These are phyloP conservation scores for Meta bourneti DNA, from an alignment of 2,888 invertebrate genomes.

Conservation along the genomic window DNA sequence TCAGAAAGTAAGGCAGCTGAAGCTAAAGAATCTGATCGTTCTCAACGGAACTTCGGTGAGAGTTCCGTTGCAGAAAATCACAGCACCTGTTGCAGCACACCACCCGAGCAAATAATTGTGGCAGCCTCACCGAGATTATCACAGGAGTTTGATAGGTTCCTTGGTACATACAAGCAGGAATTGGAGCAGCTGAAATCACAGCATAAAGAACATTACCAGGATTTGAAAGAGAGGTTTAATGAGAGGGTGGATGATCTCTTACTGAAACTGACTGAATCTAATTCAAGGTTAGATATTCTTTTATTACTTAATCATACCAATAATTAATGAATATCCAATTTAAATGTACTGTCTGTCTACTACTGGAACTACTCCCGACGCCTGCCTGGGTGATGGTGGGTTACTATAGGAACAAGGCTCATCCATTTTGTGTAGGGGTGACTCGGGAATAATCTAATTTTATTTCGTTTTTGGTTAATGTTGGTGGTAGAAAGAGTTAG, in stretches of 20 bases:
- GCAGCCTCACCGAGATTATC: slow-evolving; percentile 30
- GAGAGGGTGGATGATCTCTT: slow-evolving; percentile 83
- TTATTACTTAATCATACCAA: background rate
- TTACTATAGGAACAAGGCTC: too few relatives aligned
- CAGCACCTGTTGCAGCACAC: background rate
- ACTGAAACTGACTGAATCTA: slow-evolving; percentile 80
- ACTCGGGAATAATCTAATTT: too few relatives aligned
- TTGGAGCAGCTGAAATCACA: slow-evolving; percentile 78
- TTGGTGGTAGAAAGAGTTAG: too few relatives aligned
- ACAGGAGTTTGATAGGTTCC: slow-evolving; percentile 62
- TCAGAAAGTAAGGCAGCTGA: background rate
- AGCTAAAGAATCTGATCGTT: background rate
- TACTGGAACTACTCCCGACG: too few relatives aligned
- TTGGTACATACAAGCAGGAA: slow-evolving; percentile 81
- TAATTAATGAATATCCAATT: too few relatives aligned
- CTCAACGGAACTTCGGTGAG: background rate
- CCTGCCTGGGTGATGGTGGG: too few relatives aligned
- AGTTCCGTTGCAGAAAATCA: slow-evolving; percentile 8
- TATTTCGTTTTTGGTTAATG: too few relatives aligned
- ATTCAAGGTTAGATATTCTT: slow-evolving; percentile 79
- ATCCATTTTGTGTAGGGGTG: too few relatives aligned
- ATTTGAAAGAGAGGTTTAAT: slow-evolving; percentile 88
- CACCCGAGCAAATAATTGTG: background rate
- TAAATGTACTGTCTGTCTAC: too few relatives aligned
- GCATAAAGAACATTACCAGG: slow-evolving; percentile 85